Conservation (phyloP, 2,888 invertebrate species). For the Andricus curvator region DNA sequence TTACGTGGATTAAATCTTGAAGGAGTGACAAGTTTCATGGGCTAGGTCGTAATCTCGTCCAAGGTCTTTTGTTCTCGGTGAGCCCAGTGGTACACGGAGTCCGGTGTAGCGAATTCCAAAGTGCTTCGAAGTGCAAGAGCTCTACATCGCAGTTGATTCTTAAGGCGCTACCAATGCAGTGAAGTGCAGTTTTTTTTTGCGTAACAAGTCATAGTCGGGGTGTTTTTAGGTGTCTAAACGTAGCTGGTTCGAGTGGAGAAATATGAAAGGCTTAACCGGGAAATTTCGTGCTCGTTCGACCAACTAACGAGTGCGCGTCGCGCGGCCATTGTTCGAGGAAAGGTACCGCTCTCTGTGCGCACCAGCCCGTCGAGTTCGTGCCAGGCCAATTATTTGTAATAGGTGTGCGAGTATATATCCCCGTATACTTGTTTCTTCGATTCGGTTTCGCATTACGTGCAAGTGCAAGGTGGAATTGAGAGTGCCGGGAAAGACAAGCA, state of each 20-base stretch:
- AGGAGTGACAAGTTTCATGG: slow-evolving; percentile 6
- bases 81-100: not conserved
- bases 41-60: slow-evolving; percentile 21
- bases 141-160: not conserved
- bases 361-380: slow-evolving; percentile 30
- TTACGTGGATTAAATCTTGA: slow-evolving; percentile 8
- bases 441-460: slow-evolving; percentile 1
- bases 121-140: slow-evolving; percentile 32
- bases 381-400: slow-evolving; percentile 26
- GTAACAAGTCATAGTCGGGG: not conserved
- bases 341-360: slow-evolving; percentile 39
- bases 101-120: slow-evolving; percentile 7
- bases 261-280: slow-evolving; percentile 45
- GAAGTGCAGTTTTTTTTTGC: slow-evolving; percentile 13
- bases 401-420: not conserved
- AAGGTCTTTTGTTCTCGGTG: slow-evolving; percentile 40
- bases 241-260: slow-evolving; percentile 18
- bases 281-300: slow-evolving; percentile 49
- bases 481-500: slow-evolving; percentile 10
- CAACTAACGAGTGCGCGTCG: slow-evolving; percentile 49
- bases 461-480: slow-evolving; percentile 26
- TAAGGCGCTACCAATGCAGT: not conserved
- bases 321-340: slow-evolving; percentile 51
- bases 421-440: not conserved
- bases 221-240: slow-evolving; percentile 16